Evolutionary conservation across 2,113 vertebrate species (phyloP).

Genomic region (Pristiophorus japonicus): DNA sequence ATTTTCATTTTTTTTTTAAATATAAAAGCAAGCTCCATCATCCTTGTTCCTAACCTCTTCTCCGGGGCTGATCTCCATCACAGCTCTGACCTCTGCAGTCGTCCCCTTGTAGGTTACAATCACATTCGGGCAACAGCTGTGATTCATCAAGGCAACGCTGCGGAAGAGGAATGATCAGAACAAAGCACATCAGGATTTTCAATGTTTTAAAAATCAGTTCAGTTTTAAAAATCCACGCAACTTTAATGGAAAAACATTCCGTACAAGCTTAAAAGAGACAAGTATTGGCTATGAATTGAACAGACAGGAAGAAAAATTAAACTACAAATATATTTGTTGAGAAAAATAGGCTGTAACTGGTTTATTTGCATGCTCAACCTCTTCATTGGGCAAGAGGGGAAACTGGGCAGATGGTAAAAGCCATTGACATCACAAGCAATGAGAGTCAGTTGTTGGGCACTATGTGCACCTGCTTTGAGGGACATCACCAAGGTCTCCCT

Average conservation of each 20-base stretch:
- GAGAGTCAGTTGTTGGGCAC: not conserved
- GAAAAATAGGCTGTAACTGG: not conserved
- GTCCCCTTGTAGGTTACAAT: conserved; percentile 85
- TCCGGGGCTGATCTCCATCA: conserved; percentile 74
- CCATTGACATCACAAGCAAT: not conserved
- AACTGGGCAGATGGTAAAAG: not conserved
- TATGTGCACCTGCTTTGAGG: not conserved
- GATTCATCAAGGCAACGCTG: conserved; percentile 88
- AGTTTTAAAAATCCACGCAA: not conserved
- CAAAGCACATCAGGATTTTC: not conserved
- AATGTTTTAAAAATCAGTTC: not conserved
- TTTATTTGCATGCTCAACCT: not conserved
- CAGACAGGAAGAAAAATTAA: not conserved
- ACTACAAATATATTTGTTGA: not conserved
- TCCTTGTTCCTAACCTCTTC: conserved; percentile 73
- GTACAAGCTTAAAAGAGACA: not conserved
- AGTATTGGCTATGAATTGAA: not conserved
- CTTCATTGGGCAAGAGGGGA: not conserved
- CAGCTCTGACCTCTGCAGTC: conserved; percentile 77
- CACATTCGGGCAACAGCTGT: conserved; percentile 88
- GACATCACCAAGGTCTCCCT: not conserved
- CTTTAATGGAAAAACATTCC: not conserved
- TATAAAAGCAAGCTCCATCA: not conserved
- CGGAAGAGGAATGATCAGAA: conserved; percentile 38
- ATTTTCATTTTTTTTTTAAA: not conserved